Base-by-base conservation (phyloP, 2,888 invertebrate genomes). In the Terebella lapidaria region DNA sequence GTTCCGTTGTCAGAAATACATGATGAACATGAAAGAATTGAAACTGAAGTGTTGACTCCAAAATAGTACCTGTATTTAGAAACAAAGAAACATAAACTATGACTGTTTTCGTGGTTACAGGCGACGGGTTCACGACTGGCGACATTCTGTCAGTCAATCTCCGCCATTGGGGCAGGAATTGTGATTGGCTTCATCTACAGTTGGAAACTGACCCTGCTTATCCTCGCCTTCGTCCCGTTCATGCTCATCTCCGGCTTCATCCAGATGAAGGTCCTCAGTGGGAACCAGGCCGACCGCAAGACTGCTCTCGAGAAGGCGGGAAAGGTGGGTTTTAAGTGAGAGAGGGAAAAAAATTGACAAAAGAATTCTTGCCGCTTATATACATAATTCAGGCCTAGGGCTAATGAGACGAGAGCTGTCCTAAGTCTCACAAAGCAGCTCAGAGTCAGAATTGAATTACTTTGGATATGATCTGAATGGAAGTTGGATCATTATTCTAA, bases 261-360 rank as follows among this genome's bases (percentile, higher is more conserved):
- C 20, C 72, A 76, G 58, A 67, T 74, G 62, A 67, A 66, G 45
- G 67, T 70, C 1, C 61, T 78, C 56, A 76, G 79, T 58, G 81
- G 30, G 4, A 47, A 47, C 42, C 82, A 83, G 63, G 75, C 76
- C 45, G 71, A 78, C 53, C 84, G 84, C 70, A 78, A 81, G 1
- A 75, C 74, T 30, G 75, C 82, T 1, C 76, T 84, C 77, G 84
- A 84, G 67, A 79, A 81, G 59, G 84, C 85, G 46, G 85, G 85
- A 57, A 83, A 83, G 74, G 84, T 84, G 70, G 66, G n/a, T 46
- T 53, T 45, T 18, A 55, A 18, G 54, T 81, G 49, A 78, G 76
- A 45, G 84, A 84, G 70, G 78, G 81, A 0, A 76, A 73, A 35
- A 75, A 82, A 1, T 76, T 84, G 78, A 84, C 84, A 67, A 79